Percentiles rank a stretch among this genome's conserved stretches.
Evolutionary conservation across 2,113 vertebrate species (phyloP).

Genomic region (Taxidea taxus): DNA sequence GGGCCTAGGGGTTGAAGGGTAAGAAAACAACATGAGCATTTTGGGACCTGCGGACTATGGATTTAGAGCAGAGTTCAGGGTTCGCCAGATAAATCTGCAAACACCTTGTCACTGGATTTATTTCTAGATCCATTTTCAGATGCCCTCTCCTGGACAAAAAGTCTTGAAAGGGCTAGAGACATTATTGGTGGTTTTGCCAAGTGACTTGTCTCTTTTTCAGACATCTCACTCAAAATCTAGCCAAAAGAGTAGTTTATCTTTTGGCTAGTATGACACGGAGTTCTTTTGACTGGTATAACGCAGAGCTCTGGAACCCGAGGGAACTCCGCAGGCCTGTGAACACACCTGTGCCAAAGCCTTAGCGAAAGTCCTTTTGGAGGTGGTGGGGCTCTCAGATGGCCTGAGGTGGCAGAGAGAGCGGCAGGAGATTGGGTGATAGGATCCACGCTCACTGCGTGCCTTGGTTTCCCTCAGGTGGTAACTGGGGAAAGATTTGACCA

Average conservation of each 20-base stretch:
- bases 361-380: not conserved
- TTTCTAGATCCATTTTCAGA: not conserved
- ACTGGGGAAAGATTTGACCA: not conserved
- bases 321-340: not conserved
- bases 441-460: not conserved
- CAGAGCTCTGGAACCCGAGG: not conserved
- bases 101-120: not conserved
- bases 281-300: not conserved
- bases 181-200: not conserved
- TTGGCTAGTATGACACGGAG: not conserved
- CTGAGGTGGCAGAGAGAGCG: not conserved
- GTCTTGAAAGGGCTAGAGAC: not conserved
- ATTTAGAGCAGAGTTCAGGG: not conserved
- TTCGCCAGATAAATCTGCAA: constrained; percentile 16
- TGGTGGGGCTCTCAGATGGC: not conserved
- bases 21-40: not conserved
- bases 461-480: not conserved
- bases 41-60: not conserved
- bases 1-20: not conserved
- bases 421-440: not conserved
- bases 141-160: not conserved
- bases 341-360: not conserved
- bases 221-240: not conserved
- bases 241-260: not conserved
- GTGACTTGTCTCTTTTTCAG: constrained; percentile 36